These are phyloP conservation scores for Rhabdomys pumilio DNA, from an alignment of 2,797 vertebrate species.

Conservation along the genomic window DNA sequence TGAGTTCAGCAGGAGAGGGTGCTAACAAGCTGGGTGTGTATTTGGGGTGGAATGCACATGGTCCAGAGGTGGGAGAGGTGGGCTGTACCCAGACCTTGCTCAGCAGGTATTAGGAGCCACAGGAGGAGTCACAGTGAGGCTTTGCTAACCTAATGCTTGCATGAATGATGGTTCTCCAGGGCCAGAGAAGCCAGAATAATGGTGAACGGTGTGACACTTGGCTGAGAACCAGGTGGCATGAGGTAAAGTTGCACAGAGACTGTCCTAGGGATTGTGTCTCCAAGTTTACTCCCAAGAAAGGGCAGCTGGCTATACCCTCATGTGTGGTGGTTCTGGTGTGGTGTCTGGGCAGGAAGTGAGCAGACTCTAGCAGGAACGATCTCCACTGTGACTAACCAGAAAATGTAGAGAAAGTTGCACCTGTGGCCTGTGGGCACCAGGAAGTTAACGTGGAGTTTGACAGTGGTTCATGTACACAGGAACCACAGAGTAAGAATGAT, in stretches of 20 bases:
- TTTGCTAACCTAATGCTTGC: background rate
- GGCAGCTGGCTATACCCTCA: background rate
- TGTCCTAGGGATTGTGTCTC: background rate
- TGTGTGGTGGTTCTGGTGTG: background rate
- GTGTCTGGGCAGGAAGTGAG: background rate
- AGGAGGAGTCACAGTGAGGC: background rate
- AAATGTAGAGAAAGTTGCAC: background rate
- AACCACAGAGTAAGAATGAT: background rate
- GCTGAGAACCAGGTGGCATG: too few relatives aligned
- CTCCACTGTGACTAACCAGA: background rate
- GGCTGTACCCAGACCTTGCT: background rate
- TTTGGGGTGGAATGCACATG: background rate
- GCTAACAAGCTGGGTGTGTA: fast-evolving
- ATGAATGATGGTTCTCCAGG: background rate
- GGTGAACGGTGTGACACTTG: background rate
- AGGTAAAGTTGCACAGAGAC: background rate
- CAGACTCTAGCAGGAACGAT: background rate
- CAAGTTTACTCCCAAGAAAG: background rate
- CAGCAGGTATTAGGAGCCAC: background rate
- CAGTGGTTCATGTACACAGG: background rate
- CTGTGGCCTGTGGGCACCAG: background rate
- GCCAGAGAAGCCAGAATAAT: background rate
- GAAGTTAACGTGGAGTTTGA: background rate
- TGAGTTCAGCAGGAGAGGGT: background rate
- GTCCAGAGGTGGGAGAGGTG: background rate